phyloP scores from a whole-genome alignment of 1,140 invertebrate genomes.

The Bombus sylvicola region DNA sequence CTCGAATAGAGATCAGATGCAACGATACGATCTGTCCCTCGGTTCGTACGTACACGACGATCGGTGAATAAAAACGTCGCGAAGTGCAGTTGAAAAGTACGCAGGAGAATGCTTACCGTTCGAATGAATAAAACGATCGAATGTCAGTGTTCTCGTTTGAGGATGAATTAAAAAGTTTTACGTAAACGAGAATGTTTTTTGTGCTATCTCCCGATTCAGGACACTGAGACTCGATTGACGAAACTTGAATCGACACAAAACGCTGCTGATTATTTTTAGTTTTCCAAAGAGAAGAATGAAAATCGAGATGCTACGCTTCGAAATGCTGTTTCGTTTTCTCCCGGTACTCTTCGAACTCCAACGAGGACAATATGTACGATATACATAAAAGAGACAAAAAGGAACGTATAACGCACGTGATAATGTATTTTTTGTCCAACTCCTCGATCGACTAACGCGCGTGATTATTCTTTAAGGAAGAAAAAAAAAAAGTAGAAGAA shows the following conservation, averaged over 20 bases:
- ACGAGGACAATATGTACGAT: slow-evolving; percentile 49
- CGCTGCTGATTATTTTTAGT: not conserved
- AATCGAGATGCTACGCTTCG: not conserved
- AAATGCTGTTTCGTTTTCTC: slow-evolving; percentile 33
- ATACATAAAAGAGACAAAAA: slow-evolving; percentile 50
- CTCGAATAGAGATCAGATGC: slow-evolving; percentile 32
- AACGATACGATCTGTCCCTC: not conserved
- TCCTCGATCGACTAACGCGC: slow-evolving; percentile 47
- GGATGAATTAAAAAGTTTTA: slow-evolving; percentile 27
- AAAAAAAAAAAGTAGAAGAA: slow-evolving; percentile 48
- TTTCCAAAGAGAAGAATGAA: slow-evolving; percentile 9
- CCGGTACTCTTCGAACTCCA: slow-evolving; percentile 55
- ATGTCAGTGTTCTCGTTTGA: slow-evolving; percentile 18
- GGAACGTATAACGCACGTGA: slow-evolving; percentile 63
- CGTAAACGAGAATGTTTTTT: not conserved
- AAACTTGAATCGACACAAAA: not conserved
- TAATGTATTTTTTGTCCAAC: slow-evolving; percentile 12
- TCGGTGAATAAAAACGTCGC: slow-evolving; percentile 60
- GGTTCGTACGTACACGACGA: not conserved
- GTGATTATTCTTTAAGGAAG: slow-evolving; percentile 22
- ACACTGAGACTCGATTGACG: slow-evolving; percentile 2
- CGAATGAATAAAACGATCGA: slow-evolving; percentile 5
- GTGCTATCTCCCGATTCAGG: not conserved
- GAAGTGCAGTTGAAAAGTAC: slow-evolving; percentile 57
- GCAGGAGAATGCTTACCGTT: slow-evolving; percentile 12